A percentile compares a stretch with the other conserved stretches of the same genome.
phyloP scores from a whole-genome alignment of 2,113 vertebrate genomes.

The Thomomys bottae region DNA sequence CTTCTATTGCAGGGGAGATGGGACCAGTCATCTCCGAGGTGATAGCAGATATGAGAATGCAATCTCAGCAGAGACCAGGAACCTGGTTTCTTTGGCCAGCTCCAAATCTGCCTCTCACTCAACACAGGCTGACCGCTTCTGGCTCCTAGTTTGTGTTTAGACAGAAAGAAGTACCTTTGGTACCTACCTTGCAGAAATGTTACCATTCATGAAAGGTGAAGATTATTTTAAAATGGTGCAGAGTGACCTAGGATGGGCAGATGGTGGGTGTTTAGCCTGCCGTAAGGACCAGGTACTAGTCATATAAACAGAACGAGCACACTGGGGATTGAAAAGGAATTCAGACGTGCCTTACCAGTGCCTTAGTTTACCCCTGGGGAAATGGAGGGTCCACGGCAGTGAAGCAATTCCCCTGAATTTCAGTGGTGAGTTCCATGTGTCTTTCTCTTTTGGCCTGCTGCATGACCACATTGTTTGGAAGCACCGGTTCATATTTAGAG shows the following conservation, averaged over 20 bases:
- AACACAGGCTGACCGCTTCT: neutral
- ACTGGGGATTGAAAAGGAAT: neutral
- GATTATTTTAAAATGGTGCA: neutral
- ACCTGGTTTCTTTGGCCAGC: neutral
- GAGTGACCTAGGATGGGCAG: neutral
- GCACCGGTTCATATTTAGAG: neutral
- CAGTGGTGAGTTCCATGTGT: neutral
- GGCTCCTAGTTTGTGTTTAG: neutral
- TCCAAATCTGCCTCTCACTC: neutral
- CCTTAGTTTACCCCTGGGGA: neutral
- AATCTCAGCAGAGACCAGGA: neutral
- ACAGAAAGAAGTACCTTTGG: neutral
- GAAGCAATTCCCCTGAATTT: neutral
- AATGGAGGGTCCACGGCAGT: neutral
- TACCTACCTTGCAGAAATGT: neutral
- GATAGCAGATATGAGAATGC: neutral
- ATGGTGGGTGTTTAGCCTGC: neutral
- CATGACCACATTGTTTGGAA: neutral
- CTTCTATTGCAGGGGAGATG: neutral
- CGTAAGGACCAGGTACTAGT: fast-evolving
- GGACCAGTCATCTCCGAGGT: neutral
- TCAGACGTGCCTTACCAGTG: neutral
- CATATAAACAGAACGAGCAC: neutral
- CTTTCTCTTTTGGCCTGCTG: neutral
- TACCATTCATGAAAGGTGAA: neutral